Evolutionary conservation across 2,888 invertebrate genomes (phyloP).

Genomic region (Cantharis lateralis): DNA sequence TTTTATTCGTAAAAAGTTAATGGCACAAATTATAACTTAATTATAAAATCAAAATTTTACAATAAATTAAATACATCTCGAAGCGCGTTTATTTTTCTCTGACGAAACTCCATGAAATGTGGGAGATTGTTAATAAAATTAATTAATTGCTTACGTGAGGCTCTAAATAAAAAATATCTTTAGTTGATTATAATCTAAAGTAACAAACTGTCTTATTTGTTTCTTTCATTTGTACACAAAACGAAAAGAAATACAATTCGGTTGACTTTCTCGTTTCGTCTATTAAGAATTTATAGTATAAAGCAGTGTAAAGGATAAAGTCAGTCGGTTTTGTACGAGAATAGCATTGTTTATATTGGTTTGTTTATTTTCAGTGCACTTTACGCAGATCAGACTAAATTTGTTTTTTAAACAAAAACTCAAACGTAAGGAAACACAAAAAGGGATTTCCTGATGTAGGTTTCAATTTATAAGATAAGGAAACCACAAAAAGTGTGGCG

Average conservation of each 20-base stretch:
- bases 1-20: background rate
- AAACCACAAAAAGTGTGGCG: background rate
- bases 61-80: background rate
- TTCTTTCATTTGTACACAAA: background rate
- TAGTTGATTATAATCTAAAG: background rate
- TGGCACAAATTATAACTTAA: background rate
- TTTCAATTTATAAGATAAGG: background rate
- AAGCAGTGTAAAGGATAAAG: background rate
- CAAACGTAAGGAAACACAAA: background rate
- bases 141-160: background rate
- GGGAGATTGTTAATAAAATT: background rate
- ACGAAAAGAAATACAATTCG: background rate
- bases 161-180: background rate
- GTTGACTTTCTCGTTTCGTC: background rate
- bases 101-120: background rate
- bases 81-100: background rate
- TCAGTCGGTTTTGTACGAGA: background rate
- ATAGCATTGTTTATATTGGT: background rate
- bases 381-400: background rate
- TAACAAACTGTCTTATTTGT: background rate
- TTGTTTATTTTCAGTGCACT: background rate
- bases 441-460: background rate
- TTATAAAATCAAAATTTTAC: background rate
- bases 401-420: background rate
- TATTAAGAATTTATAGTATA: background rate